Evolutionary conservation across 2,888 invertebrate species (phyloP).

Genomic region (Morpho deidamia): DNA sequence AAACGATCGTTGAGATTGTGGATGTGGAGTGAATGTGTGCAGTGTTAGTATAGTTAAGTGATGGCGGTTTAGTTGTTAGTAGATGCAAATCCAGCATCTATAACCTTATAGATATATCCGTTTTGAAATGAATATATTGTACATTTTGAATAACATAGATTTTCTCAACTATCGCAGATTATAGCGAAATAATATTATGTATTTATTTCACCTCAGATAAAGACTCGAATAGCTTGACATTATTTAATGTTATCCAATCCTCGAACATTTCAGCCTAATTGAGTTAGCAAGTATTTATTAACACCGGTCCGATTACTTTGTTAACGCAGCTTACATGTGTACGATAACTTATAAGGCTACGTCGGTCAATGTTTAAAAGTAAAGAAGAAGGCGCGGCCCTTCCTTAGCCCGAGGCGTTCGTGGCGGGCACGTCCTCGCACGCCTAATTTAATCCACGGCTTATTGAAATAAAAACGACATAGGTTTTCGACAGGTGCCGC

Average conservation of each 20-base stretch:
- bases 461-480: slow-evolving; percentile 78
- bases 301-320: slow-evolving; percentile 8
- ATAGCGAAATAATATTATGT: not conserved
- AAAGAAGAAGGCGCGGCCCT: slow-evolving; percentile 46
- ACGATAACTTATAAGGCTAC: slow-evolving; percentile 15
- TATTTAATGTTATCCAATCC: slow-evolving; percentile 4
- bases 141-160: too few species aligned
- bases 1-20: too few species aligned
- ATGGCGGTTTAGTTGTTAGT: too few species aligned
- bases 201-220: not conserved
- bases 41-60: too few species aligned
- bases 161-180: too few species aligned
- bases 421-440: slow-evolving; percentile 60
- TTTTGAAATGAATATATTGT: too few species aligned
- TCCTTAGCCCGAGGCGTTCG: slow-evolving; percentile 29
- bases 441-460: slow-evolving; percentile 75
- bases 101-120: too few species aligned
- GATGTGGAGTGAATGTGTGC: too few species aligned
- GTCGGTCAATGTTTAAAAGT: slow-evolving; percentile 17
- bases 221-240: not conserved
- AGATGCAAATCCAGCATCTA: too few species aligned
- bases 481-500: slow-evolving; percentile 76
- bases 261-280: slow-evolving; percentile 9
- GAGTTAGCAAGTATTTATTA: slow-evolving; percentile 5
- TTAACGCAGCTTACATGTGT: slow-evolving; percentile 30